Percentiles rank a stretch among this genome's conserved stretches.
These are phyloP conservation scores for Hirtodrosophila duncani DNA, from an alignment of 2,888 invertebrate species.

Conservation along the genomic window DNA sequence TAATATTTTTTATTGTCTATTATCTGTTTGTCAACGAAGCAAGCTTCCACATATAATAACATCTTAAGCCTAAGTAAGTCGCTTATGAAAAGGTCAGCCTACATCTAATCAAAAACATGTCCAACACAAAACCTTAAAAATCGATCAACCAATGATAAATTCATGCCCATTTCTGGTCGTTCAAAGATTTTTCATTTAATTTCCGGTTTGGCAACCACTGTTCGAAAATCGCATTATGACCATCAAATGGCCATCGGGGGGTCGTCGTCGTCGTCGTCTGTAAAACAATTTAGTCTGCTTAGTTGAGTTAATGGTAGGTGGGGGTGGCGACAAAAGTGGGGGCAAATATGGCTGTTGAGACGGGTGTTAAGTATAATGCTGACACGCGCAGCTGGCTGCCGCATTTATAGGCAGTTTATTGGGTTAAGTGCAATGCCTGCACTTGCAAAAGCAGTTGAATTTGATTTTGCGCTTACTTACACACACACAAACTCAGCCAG, in stretches of 20 bases:
- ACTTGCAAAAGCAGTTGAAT: constrained; percentile 24
- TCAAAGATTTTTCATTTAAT: neutral
- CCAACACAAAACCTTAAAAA: too few relatives aligned
- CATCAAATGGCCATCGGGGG: constrained; percentile 35
- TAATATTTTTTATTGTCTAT: too few relatives aligned
- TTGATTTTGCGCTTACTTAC: constrained; percentile 26
- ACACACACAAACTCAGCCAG: constrained; percentile 20
- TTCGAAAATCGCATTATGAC: constrained; percentile 26
- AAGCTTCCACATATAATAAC: too few relatives aligned
- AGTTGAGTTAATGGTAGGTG: constrained; percentile 27
- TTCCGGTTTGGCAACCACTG: constrained; percentile 6
- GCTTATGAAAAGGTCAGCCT: too few relatives aligned
- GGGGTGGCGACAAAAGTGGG: neutral
- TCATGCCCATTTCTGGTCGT: too few relatives aligned
- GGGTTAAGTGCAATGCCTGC: constrained; percentile 58
- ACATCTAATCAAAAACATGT: too few relatives aligned
- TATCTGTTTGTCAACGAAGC: too few relatives aligned
- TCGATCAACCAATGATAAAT: too few relatives aligned
- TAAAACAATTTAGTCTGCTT: constrained; percentile 31
- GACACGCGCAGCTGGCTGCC: constrained; percentile 33
- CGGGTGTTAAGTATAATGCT: constrained; percentile 23
- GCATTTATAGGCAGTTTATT: constrained; percentile 46
- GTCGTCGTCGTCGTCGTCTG: too few relatives aligned
- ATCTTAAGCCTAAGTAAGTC: too few relatives aligned
- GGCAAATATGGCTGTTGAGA: neutral